Percentiles rank a stretch among this genome's conserved stretches.
Evolutionary conservation across 2,113 vertebrate genomes (phyloP).

Genomic region (Noturus placidus): DNA sequence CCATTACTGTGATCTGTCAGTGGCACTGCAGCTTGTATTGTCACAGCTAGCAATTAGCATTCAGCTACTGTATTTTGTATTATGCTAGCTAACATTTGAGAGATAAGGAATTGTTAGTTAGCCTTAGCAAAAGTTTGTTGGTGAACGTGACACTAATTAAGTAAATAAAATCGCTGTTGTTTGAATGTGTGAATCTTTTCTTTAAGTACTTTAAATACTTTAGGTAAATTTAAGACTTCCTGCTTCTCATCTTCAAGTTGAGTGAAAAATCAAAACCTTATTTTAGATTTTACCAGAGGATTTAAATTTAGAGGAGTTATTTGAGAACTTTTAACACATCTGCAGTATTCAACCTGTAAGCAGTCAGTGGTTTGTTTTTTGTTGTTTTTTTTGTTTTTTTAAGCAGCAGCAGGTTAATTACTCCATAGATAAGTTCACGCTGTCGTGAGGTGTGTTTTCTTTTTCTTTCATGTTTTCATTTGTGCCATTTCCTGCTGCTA

Average conservation of each 20-base stretch:
- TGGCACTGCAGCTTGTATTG: neutral
- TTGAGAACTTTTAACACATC: neutral
- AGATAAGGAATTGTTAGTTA: neutral
- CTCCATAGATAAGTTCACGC: neutral
- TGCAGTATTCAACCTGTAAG: neutral
- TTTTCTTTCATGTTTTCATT: neutral
- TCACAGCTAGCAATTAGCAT: neutral
- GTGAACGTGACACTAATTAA: neutral
- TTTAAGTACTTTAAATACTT: neutral
- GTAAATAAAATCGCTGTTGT: neutral
- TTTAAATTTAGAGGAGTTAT: neutral
- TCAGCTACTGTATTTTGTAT: neutral
- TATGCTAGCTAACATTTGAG: neutral
- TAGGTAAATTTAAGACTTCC: neutral
- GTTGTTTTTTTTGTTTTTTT: too few species aligned
- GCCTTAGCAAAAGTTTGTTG: neutral
- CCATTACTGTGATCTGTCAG: neutral
- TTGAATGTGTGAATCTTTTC: neutral
- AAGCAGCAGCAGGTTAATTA: neutral
- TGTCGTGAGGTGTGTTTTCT: neutral
- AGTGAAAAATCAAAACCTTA: neutral
- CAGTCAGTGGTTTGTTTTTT: too few species aligned
- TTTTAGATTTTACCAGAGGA: neutral
- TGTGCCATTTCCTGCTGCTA: neutral
- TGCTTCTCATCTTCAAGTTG: neutral